These are phyloP conservation scores for Marisa cornuarietis DNA, from an alignment of 1,140 invertebrate species.

Conservation along the genomic window DNA sequence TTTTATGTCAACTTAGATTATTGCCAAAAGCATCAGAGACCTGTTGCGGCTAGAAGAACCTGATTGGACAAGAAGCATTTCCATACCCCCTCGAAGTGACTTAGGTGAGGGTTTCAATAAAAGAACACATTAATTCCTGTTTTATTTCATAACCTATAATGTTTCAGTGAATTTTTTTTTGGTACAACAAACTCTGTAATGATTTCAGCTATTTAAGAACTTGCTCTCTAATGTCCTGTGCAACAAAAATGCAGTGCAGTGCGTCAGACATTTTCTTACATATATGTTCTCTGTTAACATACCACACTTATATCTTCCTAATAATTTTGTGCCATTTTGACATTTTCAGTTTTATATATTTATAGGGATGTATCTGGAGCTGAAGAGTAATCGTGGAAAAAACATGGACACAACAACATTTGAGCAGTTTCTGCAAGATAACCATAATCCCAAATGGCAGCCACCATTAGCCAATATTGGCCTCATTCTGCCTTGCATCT, in stretches of 20 bases:
- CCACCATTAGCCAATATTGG: slow-evolving; percentile 59
- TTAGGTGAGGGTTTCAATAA: slow-evolving; percentile 42
- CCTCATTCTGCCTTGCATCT: slow-evolving; percentile 47
- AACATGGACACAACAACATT: slow-evolving; percentile 50
- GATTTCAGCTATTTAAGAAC: too few relatives aligned
- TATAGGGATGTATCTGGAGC: slow-evolving; percentile 57
- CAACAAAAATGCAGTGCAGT: too few relatives aligned
- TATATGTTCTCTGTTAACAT: too few relatives aligned
- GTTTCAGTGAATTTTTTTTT: too few relatives aligned
- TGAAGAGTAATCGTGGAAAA: slow-evolving; percentile 51
- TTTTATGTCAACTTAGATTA: slow-evolving; percentile 42
- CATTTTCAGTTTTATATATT: background rate
- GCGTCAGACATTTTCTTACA: too few relatives aligned
- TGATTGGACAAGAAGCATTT: slow-evolving; percentile 62
- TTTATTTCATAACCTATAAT: too few relatives aligned
- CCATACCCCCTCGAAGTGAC: slow-evolving; percentile 55
- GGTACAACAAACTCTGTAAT: too few relatives aligned
- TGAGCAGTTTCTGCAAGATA: slow-evolving; percentile 46
- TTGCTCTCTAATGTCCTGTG: too few relatives aligned
- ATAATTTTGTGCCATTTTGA: background rate
- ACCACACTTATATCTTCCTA: too few relatives aligned
- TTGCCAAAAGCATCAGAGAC: slow-evolving; percentile 61
- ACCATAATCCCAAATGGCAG: slow-evolving; percentile 53
- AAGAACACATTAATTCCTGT: too few relatives aligned
- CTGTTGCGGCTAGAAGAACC: slow-evolving; percentile 61